Evolutionary conservation across 2,797 vertebrate species (phyloP), one percentile per base, ranked within the genome.

Genomic region (Esox lucius): DNA sequence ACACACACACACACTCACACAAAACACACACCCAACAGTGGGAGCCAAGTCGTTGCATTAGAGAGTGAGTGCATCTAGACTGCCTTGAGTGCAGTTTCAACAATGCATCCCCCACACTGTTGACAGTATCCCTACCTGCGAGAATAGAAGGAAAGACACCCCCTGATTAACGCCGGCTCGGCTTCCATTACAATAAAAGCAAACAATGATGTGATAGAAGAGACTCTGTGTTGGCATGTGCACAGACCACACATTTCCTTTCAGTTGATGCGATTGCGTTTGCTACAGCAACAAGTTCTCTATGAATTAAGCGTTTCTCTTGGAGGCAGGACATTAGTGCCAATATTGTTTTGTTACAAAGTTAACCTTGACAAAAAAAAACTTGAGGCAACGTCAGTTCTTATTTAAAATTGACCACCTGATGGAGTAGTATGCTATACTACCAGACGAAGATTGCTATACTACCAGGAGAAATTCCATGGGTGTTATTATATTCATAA

Each of bases 261-360:
- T 69, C 75, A 84, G 85, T 68, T 74, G 78, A 88, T 71, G 81
- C 85, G 77, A 78, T 80, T 76, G 85, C 83, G 82, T 86, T 80
- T 73, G 84, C 80, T 76, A 77, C 76, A 80, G 74, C 72, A 66
- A 80, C 72, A 85, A 83, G 75, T 77, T 81, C 81, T 73, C 84
- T 76, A 85, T 89, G 84, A 90, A 88, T 88, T 85, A 90, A 88
- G 87, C 84, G 70, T 71, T 71, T 67, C 17, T 16, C 69, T 62
- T 12, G 13, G 77, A 74, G 62, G 62, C 7, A 48, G 68, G 48
- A 48, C 28, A 26, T n/a, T 8, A 5, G n/a, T 77, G 85, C 81
- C 80, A 82, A 81, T 80, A 84, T 80, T 83, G 85, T 82, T 88
- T 83, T 80, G 78, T 84, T 75, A 78, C 85, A 81, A 84, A 56